These are phyloP conservation scores for Drosophila kanapiae DNA, from an alignment of 1,140 invertebrate genomes.

Conservation along the genomic window DNA sequence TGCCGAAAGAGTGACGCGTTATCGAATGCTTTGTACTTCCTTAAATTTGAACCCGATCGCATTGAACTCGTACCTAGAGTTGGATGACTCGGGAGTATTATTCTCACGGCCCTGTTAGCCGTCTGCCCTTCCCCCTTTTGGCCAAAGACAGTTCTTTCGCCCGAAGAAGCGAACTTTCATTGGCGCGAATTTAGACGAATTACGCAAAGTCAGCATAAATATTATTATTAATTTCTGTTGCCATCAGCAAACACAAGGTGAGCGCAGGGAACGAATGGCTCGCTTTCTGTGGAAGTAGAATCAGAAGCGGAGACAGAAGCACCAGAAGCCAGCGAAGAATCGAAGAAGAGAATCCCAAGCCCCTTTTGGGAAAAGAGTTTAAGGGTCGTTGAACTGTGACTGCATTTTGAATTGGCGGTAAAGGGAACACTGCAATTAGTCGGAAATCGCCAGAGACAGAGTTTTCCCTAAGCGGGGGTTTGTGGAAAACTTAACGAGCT, in stretches of 20 bases:
- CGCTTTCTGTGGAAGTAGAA: constrained; percentile 67
- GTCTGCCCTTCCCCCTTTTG: constrained; percentile 35
- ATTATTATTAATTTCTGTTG: constrained; percentile 38
- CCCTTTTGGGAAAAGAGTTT: constrained; percentile 34
- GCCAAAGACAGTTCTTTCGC: constrained; percentile 44
- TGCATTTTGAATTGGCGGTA: constrained; percentile 50
- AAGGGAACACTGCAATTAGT: constrained; percentile 51
- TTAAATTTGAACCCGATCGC: constrained; percentile 70
- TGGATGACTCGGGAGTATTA: constrained; percentile 20
- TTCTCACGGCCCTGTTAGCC: constrained; percentile 68
- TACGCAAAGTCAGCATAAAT: constrained; percentile 60
- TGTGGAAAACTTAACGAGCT: neutral
- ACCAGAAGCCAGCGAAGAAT: constrained; percentile 32
- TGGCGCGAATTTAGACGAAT: constrained; percentile 39
- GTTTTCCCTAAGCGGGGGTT: constrained; percentile 27
- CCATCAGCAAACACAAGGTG: constrained; percentile 56
- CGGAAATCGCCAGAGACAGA: constrained; percentile 9
- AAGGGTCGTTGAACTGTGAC: constrained; percentile 60
- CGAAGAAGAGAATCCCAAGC: constrained; percentile 38
- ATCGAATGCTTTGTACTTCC: constrained; percentile 64
- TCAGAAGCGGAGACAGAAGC: constrained; percentile 23
- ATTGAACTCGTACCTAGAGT: constrained; percentile 59
- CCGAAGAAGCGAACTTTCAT: constrained; percentile 58
- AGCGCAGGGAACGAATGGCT: constrained; percentile 38
- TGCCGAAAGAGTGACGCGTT: constrained; percentile 36